Evolutionary conservation across 2,797 vertebrate species (phyloP), one percentile per base, ranked within the genome.

Genomic region (Danionella dracula): DNA sequence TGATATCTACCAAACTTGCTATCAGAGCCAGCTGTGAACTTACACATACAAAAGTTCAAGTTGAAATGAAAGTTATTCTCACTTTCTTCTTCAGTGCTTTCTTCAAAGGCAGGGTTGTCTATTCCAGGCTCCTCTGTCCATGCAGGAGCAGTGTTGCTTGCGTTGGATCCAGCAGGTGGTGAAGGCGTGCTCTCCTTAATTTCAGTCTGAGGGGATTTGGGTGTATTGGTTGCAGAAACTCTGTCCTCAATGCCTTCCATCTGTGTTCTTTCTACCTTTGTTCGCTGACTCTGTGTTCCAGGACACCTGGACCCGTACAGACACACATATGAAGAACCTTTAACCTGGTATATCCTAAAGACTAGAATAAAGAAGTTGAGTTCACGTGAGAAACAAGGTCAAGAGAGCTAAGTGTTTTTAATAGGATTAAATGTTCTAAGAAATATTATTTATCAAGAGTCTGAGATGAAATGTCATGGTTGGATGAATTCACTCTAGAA

Each of bases 61-160:
- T n/a, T n/a, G n/a, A n/a, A n/a, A 13, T 44, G 21, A 15, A 4
- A 8, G 15, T 73, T 34, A 41, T 21, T 27, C 95, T 81, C 88
- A 99, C 96, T 89, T 72, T 98, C 94, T 67, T 93, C 87, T 69
- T 89, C 88, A 0, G 87, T 85, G 84, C 73, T 94, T 85, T 97
- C 96, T 77, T 99, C 96, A 17, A 97, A 98, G 76, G 93, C 92
- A 0, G 92, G 93, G 84, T 96, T 99, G 85, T 99, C 95, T 0
- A 94, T 86, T 70, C 93, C 78, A 0, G 92, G 87, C 8, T 96
- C 93, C 0, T 96, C 92, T 0, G 88, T 88, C 93, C 94, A 95
- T 0, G 76, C 4, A 0, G 93, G 86, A 29, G 86, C 86, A 4
- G 87, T 74, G 0, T 85, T 73, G 1, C 86, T 81, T 34, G 77